A percentile compares a stretch with the other conserved stretches of the same genome.
These are phyloP conservation scores for Piliocolobus tephrosceles DNA, from an alignment of 2,113 vertebrate genomes.

Conservation along the genomic window DNA sequence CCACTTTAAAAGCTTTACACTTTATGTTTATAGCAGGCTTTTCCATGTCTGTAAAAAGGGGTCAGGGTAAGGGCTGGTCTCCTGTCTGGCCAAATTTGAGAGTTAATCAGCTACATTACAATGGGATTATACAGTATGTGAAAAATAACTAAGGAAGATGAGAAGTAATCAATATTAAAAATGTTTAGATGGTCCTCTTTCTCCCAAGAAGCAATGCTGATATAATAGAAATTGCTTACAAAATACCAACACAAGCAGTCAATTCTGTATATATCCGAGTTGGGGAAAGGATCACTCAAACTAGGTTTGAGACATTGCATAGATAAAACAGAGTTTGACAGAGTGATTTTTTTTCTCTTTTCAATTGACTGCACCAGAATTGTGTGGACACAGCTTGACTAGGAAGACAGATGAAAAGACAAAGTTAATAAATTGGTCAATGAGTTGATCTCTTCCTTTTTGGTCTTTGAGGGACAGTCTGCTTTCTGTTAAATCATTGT, in stretches of 20 bases:
- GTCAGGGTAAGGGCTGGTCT: not conserved
- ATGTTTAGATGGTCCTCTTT: not conserved
- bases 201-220: not conserved
- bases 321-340: not conserved
- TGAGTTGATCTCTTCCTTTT: slow-evolving; percentile 26
- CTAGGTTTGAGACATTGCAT: not conserved
- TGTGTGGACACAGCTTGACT: not conserved
- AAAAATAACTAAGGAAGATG: slow-evolving; percentile 6
- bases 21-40: not conserved
- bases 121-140: not conserved
- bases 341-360: not conserved
- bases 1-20: not conserved
- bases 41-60: not conserved
- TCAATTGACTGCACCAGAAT: not conserved
- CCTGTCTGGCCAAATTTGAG: not conserved
- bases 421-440: slow-evolving; percentile 8
- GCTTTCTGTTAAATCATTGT: not conserved
- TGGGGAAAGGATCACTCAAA: not conserved
- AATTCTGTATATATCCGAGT: not conserved
- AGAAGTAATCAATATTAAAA: slow-evolving; percentile 37
- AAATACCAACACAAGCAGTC: not conserved
- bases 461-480: slow-evolving; percentile 3
- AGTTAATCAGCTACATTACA: slow-evolving; percentile 7
- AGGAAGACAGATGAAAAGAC: slow-evolving; percentile 37
- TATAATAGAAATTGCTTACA: slow-evolving; percentile 24